phyloP scores from a whole-genome alignment of 2,113 vertebrate species.

The Vidua chalybeata region DNA sequence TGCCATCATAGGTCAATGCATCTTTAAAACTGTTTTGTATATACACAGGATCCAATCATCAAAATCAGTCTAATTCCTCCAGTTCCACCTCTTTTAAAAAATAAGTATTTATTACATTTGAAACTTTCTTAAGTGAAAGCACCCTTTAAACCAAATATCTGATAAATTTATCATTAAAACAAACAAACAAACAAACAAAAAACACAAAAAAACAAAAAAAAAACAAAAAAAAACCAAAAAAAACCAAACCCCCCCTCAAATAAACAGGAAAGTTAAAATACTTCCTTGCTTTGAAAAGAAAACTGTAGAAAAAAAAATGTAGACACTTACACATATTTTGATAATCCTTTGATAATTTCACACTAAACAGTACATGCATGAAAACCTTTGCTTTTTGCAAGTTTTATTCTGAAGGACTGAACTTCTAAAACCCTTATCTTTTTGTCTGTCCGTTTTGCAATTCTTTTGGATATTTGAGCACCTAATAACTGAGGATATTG shows the following conservation, averaged over 20 bases:
- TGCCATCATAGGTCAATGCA: neutral
- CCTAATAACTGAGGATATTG: neutral
- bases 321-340: neutral
- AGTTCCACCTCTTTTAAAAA: neutral
- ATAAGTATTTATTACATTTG: fast-evolving
- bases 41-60: neutral
- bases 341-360: neutral
- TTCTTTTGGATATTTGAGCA: neutral
- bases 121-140: neutral
- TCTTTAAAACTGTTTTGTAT: neutral
- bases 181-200: neutral
- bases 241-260: too few relatives aligned
- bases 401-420: neutral
- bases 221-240: neutral
- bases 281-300: neutral
- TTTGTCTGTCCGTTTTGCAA: neutral
- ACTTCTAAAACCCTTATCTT: fast-evolving
- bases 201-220: neutral
- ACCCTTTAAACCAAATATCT: fast-evolving
- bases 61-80: neutral
- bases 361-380: neutral
- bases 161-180: neutral
- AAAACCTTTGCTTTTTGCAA: neutral
- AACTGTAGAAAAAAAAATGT: neutral
- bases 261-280: neutral